Evolutionary conservation across 2,888 invertebrate genomes (phyloP).

Genomic region (Eumacrocentrus americanus): DNA sequence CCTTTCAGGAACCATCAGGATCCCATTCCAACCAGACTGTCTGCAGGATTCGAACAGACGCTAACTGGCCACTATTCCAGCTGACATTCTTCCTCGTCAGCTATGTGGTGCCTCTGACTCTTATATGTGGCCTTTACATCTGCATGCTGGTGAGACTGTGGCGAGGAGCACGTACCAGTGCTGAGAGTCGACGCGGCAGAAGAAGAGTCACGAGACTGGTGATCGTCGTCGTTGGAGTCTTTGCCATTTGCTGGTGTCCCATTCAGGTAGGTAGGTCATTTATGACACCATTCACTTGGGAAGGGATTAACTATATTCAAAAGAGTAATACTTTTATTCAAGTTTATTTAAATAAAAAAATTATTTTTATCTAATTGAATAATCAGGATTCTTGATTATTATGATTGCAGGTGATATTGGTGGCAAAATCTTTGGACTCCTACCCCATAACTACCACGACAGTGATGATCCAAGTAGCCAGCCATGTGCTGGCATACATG

Average conservation of each 20-base stretch:
- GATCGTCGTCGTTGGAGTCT: constrained; percentile 87
- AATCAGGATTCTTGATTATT: too few species aligned
- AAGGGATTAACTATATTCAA: too few species aligned
- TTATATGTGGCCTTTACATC: constrained; percentile 87
- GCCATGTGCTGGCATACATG: constrained; percentile 86
- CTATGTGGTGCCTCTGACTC: constrained; percentile 84
- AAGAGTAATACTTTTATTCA: neutral
- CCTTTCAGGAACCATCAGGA: constrained; percentile 45
- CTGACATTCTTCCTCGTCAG: constrained; percentile 87
- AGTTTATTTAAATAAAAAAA: too few species aligned
- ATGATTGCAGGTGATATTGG: constrained; percentile 75
- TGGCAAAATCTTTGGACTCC: constrained; percentile 75
- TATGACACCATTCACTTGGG: too few species aligned
- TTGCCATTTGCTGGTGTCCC: constrained; percentile 93
- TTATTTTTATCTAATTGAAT: too few species aligned
- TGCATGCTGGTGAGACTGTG: constrained; percentile 88
- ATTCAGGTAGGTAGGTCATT: constrained; percentile 86
- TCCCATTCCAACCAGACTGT: constrained; percentile 43
- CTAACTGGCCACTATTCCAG: constrained; percentile 68
- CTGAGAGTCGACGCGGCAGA: constrained; percentile 82
- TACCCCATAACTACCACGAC: constrained; percentile 73
- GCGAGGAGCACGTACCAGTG: constrained; percentile 82
- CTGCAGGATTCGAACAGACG: constrained; percentile 51
- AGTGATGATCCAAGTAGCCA: constrained; percentile 77
- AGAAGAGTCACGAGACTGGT: constrained; percentile 92